Conservation (phyloP, 2,888 invertebrate species). For the Cremastobaeus sp. region DNA sequence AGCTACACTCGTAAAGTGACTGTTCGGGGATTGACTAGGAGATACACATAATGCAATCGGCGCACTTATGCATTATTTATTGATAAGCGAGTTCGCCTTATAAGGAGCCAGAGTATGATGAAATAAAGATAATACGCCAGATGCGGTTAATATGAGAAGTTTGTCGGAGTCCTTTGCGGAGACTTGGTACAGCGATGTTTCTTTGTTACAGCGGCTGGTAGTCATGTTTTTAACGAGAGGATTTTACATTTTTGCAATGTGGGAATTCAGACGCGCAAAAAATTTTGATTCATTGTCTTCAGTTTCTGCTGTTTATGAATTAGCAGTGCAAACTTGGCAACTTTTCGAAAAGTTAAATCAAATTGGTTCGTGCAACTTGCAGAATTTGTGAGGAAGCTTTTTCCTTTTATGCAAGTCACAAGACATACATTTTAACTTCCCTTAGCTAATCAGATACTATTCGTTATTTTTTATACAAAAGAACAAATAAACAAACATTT, state of each 20-base stretch:
- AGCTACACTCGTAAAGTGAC: too few species aligned
- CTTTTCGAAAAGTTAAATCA: too few species aligned
- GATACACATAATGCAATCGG: conserved; percentile 27
- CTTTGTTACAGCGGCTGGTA: conserved; percentile 2
- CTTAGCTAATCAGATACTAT: too few species aligned
- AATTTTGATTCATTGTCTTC: too few species aligned
- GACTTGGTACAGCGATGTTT: conserved; percentile 8
- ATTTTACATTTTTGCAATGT: conserved; percentile 9
- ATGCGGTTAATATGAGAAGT: conserved; percentile 30
- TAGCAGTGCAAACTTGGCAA: too few species aligned
- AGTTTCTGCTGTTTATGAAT: too few species aligned
- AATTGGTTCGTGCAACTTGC: too few species aligned
- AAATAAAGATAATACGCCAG: conserved; percentile 51
- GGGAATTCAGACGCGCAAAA: conserved; percentile 3
- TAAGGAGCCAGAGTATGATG: conserved; percentile 42
- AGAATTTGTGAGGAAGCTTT: too few species aligned
- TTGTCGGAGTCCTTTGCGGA: not conserved
- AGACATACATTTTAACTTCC: too few species aligned
- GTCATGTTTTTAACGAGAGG: conserved; percentile 15
- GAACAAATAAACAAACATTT: too few species aligned
- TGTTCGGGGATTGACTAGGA: conserved; percentile 6
- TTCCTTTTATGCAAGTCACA: too few species aligned
- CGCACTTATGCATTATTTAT: conserved; percentile 51
- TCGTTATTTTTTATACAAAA: too few species aligned
- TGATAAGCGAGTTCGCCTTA: conserved; percentile 41